Conservation (phyloP, 2,888 invertebrate genomes). For the Trichogramma dendrolimi region DNA sequence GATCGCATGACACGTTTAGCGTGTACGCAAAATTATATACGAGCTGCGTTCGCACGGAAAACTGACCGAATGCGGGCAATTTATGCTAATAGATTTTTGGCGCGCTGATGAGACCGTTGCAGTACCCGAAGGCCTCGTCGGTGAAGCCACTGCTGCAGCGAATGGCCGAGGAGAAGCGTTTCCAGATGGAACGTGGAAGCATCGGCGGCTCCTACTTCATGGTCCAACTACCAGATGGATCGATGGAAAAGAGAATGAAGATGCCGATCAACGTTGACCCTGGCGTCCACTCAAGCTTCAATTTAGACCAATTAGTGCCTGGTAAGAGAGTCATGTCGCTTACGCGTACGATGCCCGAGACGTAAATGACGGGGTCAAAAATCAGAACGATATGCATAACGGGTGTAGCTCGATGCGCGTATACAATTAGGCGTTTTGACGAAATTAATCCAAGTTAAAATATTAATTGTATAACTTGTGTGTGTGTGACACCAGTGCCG, state of each 20-base stretch:
- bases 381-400: too few species aligned
- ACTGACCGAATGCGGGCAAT: neutral
- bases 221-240: slow-evolving; percentile 85
- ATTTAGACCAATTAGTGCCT: slow-evolving; percentile 75
- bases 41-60: too few species aligned
- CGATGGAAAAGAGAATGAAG: slow-evolving; percentile 84
- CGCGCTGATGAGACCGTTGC: slow-evolving; percentile 74
- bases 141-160: slow-evolving; percentile 81
- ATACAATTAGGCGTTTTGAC: slow-evolving; percentile 10
- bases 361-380: too few species aligned
- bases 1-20: too few species aligned
- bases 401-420: too few species aligned
- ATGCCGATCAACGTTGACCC: slow-evolving; percentile 89
- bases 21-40: too few species aligned
- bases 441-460: slow-evolving; percentile 32
- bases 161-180: slow-evolving; percentile 88
- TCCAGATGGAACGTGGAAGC: slow-evolving; percentile 87
- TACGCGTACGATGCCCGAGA: too few species aligned
- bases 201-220: slow-evolving; percentile 82
- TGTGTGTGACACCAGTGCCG: slow-evolving; percentile 73
- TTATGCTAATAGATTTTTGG: slow-evolving; percentile 61
- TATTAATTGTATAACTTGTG: slow-evolving; percentile 51
- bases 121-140: slow-evolving; percentile 69
- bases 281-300: slow-evolving; percentile 88
- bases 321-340: slow-evolving; percentile 44